Evolutionary conservation across 2,113 vertebrate genomes (phyloP), one percentile per base, ranked within the genome.

Genomic region (Phyllostomus discolor): DNA sequence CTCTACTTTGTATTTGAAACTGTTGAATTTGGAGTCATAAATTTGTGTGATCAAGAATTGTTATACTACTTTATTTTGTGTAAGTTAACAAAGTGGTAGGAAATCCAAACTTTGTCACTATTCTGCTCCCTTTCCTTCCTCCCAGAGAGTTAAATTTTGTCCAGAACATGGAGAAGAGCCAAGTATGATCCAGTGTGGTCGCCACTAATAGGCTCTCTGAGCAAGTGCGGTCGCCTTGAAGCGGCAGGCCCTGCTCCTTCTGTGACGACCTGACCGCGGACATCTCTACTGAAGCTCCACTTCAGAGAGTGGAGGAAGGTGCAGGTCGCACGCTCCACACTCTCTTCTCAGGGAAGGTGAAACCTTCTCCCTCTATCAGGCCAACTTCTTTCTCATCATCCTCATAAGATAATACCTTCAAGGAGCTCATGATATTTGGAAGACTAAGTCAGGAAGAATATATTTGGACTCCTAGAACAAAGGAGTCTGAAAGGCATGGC

Each of bases 21-120:
- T 92, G 10, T 91, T 38, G 88, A 86, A 66, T 78, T 86, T 94
- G 54, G 22, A 82, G 72, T 91, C 41, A 88, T 19, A 91, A 84
- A 62, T 48, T 70, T 78, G 4, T 57, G 8, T 92, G 73, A 81
- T 70, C 50, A 93, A 94, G 62, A 92, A 88, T 92, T 70, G 52
- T 84, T 48, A 15, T 57, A 59, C 78, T 78, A 64, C 10, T 91
- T 94, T 88, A 85, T 96, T 95, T 92, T 79, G 66, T 76, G 4
- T 50, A 64, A 62, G 15, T 89, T 82, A 75, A 26, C 54, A 41
- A 95, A 17, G 7, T 69, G 33, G 24, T 66, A 88, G 33, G 10
- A 95, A 88, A 88, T 57, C 6, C 15, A 82, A 24, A 67, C 12
- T 91, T 69, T 87, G 48, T 62, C 26, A 31, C 73, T 66, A 48